These are phyloP conservation scores for Oreochromis grahami DNA, from an alignment of 2,797 vertebrate species.

Conservation along the genomic window DNA sequence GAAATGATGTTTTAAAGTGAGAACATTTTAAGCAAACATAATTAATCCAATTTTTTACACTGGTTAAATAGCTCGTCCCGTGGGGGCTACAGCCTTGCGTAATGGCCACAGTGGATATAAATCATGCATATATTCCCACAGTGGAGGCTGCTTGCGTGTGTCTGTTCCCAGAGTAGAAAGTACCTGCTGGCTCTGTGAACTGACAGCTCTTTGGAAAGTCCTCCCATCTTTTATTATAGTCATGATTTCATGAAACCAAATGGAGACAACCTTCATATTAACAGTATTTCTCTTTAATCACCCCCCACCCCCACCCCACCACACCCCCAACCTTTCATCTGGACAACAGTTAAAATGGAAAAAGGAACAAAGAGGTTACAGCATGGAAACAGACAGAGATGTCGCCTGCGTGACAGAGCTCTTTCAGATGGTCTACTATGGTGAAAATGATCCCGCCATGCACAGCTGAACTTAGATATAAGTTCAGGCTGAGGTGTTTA, in stretches of 20 bases:
- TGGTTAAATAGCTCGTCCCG: constrained; percentile 40
- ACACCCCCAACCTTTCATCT: constrained; percentile 27
- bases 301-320: not conserved
- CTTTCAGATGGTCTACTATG: constrained; percentile 11
- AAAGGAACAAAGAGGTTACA: constrained; percentile 45
- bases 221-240: constrained; percentile 26
- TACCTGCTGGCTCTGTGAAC: constrained; percentile 37
- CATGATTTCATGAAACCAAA: constrained; percentile 27
- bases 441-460: constrained; percentile 47
- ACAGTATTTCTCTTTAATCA: constrained; percentile 28
- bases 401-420: not conserved
- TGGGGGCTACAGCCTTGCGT: constrained; percentile 28
- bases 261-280: constrained; percentile 6
- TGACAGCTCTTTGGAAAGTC: constrained; percentile 46
- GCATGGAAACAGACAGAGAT: constrained; percentile 53
- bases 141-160: constrained; percentile 13
- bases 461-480: constrained; percentile 10
- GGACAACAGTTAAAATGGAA: constrained; percentile 51
- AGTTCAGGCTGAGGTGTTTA: constrained; percentile 39
- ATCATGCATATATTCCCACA: constrained; percentile 47
- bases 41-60: constrained; percentile 60
- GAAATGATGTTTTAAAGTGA: constrained; percentile 46
- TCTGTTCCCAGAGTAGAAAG: constrained; percentile 38
- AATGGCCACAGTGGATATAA: constrained; percentile 44
- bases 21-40: constrained; percentile 55